A percentile compares a stretch with the other conserved stretches of the same genome.
These are phyloP conservation scores for Pangasius sanitwongsei DNA, from an alignment of 2,797 vertebrate species.

Conservation along the genomic window DNA sequence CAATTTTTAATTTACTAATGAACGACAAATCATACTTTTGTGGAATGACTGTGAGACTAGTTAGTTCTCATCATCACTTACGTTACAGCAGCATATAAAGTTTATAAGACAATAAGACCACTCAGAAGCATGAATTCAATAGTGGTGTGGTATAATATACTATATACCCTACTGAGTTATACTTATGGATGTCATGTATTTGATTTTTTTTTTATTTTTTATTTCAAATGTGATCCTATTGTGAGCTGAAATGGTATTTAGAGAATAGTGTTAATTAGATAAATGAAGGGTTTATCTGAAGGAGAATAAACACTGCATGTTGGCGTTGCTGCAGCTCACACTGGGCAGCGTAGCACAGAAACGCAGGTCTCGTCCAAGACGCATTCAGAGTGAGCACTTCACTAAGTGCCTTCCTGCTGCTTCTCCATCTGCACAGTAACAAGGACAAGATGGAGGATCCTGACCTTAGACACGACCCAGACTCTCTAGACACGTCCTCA, in stretches of 20 bases:
- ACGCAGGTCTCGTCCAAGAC: constrained; percentile 33
- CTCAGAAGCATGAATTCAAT: not conserved
- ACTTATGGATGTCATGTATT: not conserved
- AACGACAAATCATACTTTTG: not conserved
- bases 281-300: constrained; percentile 29
- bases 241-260: not conserved
- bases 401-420: constrained; percentile 48
- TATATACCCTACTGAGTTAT: not conserved
- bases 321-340: constrained; percentile 25
- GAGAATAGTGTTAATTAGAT: not conserved
- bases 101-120: not conserved
- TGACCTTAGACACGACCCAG: constrained; percentile 44
- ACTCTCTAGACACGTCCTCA: constrained; percentile 32
- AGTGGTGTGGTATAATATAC: not conserved
- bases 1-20: not conserved
- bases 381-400: constrained; percentile 24
- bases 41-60: not conserved
- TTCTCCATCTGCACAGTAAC: constrained; percentile 49
- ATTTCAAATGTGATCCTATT: not conserved
- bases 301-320: constrained; percentile 29
- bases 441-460: constrained; percentile 36
- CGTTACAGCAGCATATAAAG: not conserved
- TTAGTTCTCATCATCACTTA: not conserved
- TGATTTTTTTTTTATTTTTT: too few species aligned
- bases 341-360: constrained; percentile 33